Percentiles rank a stretch among this genome's conserved stretches.
These are phyloP conservation scores for Temnothorax nylanderi DNA, from an alignment of 1,140 invertebrate species.

Conservation along the genomic window DNA sequence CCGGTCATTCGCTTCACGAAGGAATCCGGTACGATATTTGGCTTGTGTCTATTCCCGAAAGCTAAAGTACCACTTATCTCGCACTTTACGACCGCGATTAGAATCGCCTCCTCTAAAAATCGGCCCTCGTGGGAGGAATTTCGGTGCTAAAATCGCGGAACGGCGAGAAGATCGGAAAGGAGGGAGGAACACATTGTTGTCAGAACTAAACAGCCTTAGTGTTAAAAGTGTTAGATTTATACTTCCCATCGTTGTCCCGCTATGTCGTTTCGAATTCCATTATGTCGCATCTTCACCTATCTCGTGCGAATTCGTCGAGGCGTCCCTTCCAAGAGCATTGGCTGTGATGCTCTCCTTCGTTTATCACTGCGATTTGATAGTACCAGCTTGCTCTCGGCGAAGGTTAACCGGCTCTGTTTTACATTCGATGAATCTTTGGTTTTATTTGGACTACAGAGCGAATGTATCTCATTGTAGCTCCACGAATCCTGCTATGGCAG, in stretches of 20 bases:
- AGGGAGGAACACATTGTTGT: neutral
- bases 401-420: constrained; percentile 46
- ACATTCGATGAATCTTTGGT: constrained; percentile 23
- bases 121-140: neutral
- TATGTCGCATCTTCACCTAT: neutral
- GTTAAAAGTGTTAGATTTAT: constrained; percentile 20
- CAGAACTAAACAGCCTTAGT: neutral
- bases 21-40: neutral
- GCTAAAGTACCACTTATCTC: neutral
- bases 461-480: constrained; percentile 23
- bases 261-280: constrained; percentile 20
- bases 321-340: neutral
- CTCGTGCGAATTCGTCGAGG: neutral
- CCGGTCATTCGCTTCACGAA: constrained; percentile 11
- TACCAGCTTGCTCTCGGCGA: constrained; percentile 5
- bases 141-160: neutral
- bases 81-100: constrained; percentile 27
- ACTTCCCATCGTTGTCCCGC: neutral
- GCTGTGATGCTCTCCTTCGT: neutral
- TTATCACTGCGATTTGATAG: constrained; percentile 43
- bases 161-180: neutral
- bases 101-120: neutral
- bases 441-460: constrained; percentile 13
- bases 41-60: constrained; percentile 8
- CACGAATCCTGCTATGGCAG: neutral